Base-by-base conservation (phyloP, 2,113 vertebrate genomes). In the Edolisoma coerulescens region DNA sequence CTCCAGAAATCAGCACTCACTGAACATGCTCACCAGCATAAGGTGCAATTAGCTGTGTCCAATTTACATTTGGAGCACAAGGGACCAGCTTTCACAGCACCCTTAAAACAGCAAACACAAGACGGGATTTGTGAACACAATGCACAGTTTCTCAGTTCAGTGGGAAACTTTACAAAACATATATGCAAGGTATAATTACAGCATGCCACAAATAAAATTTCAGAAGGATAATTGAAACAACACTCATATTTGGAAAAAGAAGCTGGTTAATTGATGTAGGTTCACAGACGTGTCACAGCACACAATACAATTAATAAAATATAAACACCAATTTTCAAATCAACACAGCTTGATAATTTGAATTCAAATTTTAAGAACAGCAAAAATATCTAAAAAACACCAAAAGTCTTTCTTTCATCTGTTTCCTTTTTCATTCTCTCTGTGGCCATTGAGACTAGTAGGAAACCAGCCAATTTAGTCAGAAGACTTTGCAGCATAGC, bases 281-380 rank as follows among this genome's bases (percentile, higher is more conserved):
- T 68, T 87, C 84, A 57, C 56, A 91, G 77, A 53, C 5, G 3
- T 95, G 84, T 94, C 91, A 94, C 57, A 76, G 57, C 65, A 75
- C 76, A 91, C 89, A 95, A 87, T 90, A 73, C 49, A 84, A 69
- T 88, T 93, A 85, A 80, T 90, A 75, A 73, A 87, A 82, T 73
- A 49, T 65, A 96, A 97, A 91, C 63, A 93, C 22, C 61, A 89
- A 93, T 97, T 97, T 97, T 94, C 87, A 82, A 97, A 96, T 96
- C 93, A 93, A 54, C 53, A 0, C 77, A 96, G 89, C 80, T 91
- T 95, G 91, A 76, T 89, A 76, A 79, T 53, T 90, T 71, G 60
- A 82, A 84, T 95, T 93, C 10, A 82, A n/a, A 79, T 84, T 78
- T 86, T 78, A 91, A 37, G 65, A 68, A 75, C 17, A 64, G n/a